Evolutionary conservation across 2,888 invertebrate species (phyloP), one percentile per base, ranked within the genome.

Genomic region (Erebia epiphron): DNA sequence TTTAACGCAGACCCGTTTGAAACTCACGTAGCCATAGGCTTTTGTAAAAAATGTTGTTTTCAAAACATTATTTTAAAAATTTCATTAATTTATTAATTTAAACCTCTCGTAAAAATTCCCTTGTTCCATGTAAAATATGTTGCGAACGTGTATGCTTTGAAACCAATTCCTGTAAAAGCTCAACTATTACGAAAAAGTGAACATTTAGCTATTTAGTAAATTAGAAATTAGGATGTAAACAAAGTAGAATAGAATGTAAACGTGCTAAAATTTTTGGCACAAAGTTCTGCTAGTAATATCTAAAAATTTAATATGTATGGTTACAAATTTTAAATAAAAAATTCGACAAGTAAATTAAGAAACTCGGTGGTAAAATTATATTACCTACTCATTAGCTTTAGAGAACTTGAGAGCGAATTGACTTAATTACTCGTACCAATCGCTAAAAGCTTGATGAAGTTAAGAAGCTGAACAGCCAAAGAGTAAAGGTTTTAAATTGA

Each of bases 401-500:
- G 49, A 49, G 50, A 67, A 46, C 67, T 49, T 21, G 5, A 49
- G 9, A 67, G 16, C 43, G 58, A 67, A 49, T 58, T 57, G 67
- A 57, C 58, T 58, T 26, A 67, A 26, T 67, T 67, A 67, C 35
- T 35, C 35, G 35, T 35, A 35, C 56, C 57, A 66, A 66, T 66
- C 16, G 18, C 66, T 11, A 21, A 60, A 56, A 64, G 69, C 70
- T 68, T 68, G 61, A 63, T 71, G 56, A 68, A 60, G 50, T 66
- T 70, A 70, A 72, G 66, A 60, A 69, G 58, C 13, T 61, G 5
- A 62, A 58, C 52, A 57, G 56, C 65, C 43, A 69, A 70, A 50
- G 21, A 69, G 54, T 71, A 68, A 67, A 46, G 52, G 57, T 56
- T 60, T 71, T 68, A 61, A 71, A 66, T 62, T 62, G 41, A 26